These are phyloP conservation scores for Hypselothyrea guttata DNA, from an alignment of 2,888 invertebrate species.

Conservation along the genomic window DNA sequence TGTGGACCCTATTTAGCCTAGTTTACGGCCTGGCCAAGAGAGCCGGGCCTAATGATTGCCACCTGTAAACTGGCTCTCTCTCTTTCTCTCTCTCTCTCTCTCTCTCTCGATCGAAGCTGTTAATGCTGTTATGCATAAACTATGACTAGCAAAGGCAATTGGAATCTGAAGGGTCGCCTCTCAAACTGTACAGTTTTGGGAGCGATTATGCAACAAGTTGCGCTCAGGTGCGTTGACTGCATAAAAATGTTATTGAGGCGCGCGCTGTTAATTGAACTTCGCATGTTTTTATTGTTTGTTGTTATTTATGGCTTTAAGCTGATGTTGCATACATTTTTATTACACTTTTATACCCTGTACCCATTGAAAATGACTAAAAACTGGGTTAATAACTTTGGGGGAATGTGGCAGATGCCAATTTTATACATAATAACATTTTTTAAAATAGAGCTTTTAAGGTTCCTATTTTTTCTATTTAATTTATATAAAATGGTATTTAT, in stretches of 20 bases:
- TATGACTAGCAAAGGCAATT: constrained; percentile 30
- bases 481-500: too few relatives aligned
- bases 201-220: constrained; percentile 66
- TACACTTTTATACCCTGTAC: neutral
- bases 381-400: too few relatives aligned
- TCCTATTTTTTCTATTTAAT: too few relatives aligned
- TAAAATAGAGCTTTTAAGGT: too few relatives aligned
- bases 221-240: constrained; percentile 50
- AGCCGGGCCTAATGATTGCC: constrained; percentile 57
- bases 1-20: constrained; percentile 77
- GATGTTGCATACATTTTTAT: neutral
- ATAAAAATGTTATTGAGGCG: constrained; percentile 41
- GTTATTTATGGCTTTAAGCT: neutral
- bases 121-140: constrained; percentile 35
- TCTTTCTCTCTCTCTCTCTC: constrained; percentile 4
- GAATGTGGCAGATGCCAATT: too few relatives aligned
- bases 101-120: constrained; percentile 3
- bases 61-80: constrained; percentile 41
- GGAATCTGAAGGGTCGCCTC: too few relatives aligned
- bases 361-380: too few relatives aligned
- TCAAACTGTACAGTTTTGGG: constrained; percentile 50
- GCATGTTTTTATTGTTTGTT: constrained; percentile 20
- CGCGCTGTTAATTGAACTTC: constrained; percentile 27
- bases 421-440: too few relatives aligned
- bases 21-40: constrained; percentile 61